Conservation (phyloP, 2,888 invertebrate species). For the Didymodactylos carnosus region DNA sequence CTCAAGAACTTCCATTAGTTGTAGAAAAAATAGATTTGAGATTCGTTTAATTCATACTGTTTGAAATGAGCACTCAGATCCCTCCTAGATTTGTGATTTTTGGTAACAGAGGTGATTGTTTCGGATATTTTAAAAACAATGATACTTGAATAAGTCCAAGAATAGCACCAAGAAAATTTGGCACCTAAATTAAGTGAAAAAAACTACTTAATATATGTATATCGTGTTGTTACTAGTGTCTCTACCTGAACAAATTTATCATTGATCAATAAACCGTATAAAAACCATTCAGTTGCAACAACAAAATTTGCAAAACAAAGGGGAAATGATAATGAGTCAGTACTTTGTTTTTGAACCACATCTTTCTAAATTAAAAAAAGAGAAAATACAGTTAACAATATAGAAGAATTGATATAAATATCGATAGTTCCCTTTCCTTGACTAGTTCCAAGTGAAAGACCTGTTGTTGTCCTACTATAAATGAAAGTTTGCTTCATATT, state of each 20-base stretch:
- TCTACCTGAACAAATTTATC: conserved; percentile 56
- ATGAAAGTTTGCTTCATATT: too few species aligned
- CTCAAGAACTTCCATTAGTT: too few species aligned
- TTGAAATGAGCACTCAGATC: too few species aligned
- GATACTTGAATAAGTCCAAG: conserved; percentile 52
- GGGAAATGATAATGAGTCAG: conserved; percentile 66
- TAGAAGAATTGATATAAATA: too few species aligned
- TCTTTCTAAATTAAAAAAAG: conserved; percentile 42
- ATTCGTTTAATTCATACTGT: too few species aligned
- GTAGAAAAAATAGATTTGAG: too few species aligned
- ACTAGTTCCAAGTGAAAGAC: too few species aligned
- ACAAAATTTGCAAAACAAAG: conserved; percentile 60
- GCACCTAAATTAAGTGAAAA: conserved; percentile 43
- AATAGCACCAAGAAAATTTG: conserved; percentile 57
- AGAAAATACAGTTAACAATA: not conserved
- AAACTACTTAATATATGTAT: not conserved
- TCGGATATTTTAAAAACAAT: conserved; percentile 43
- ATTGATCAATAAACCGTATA: conserved; percentile 56
- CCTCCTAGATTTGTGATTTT: conserved; percentile 1
- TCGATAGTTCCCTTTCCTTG: too few species aligned
- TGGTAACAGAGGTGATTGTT: not conserved
- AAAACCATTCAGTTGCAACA: conserved; percentile 56
- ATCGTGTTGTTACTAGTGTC: not conserved
- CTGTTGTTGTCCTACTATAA: too few species aligned
- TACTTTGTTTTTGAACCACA: conserved; percentile 58